Base-by-base conservation (phyloP, 2,888 invertebrate species). In the Volucella bombylans region DNA sequence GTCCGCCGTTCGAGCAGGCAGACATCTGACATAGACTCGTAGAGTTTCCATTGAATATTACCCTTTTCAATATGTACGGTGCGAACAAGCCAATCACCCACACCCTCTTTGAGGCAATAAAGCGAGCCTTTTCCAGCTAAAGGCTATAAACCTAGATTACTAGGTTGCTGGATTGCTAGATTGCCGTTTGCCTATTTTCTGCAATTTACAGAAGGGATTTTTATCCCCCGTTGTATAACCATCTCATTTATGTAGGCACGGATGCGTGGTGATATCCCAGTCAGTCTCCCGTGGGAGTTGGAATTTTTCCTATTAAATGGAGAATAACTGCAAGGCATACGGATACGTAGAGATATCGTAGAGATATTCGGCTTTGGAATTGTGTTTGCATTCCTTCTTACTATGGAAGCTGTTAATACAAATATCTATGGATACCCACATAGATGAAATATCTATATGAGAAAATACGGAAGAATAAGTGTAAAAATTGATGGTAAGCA, bases 81-180 rank as follows among this genome's bases (percentile, higher is more conserved):
- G 41, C 15, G 65, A 15, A 23, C 45, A 8, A 57, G 18, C 38
- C 76, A 76, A 76, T 76, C 67, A 45, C 67, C 15, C 61, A 41
- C 43, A 59, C 45, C 61, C 45, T 18, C 4, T 54, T 54, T 31
- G 31, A 11, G n/a, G 31, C 31, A 31, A 31, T 31, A 31, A 31
- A 31, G 31, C 4, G 31, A 31, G 31, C 50, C 23, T 9, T 50
- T 52, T 59, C 41, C 68, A 47, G 39, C 4, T 57, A 15, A 11
- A 43, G 61, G 68, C 69, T 47, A 77, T 77, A 69, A 77, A 62
- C 69, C 43, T 77, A 69, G 77, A 77, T 69, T 77, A 61, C 68
- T 14, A 57, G 77, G 69, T 77, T 69, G 77, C 39, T 54, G 61
- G 31, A 31, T 69, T 77, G 68, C 68, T 14, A 57, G 77, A 77